phyloP scores from a whole-genome alignment of 2,113 vertebrate species.

The Solenodon paradoxus region DNA sequence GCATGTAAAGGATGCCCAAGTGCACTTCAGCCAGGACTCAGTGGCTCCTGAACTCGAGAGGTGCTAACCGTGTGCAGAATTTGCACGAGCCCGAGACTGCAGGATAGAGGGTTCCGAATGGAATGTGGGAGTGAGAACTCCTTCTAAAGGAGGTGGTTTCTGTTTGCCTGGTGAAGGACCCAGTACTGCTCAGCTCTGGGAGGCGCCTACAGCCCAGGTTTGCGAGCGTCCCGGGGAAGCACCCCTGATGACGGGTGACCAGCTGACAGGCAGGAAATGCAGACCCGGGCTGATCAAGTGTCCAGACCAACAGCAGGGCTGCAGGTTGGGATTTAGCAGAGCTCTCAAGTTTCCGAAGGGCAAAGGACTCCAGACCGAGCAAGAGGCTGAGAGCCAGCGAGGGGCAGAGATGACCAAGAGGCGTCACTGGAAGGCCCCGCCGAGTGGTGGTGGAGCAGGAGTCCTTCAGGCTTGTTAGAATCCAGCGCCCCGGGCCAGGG shows the following conservation, averaged over 20 bases:
- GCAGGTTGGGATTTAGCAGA: not conserved
- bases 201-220: not conserved
- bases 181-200: too few relatives aligned
- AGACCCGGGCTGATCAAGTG: too few relatives aligned
- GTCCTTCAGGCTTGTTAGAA: too few relatives aligned
- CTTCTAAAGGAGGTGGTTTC: fast-evolving
- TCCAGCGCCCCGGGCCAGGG: too few relatives aligned
- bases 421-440: too few relatives aligned
- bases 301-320: not conserved
- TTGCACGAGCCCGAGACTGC: not conserved
- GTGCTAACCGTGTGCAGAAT: not conserved
- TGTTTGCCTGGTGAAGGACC: too few relatives aligned
- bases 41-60: not conserved
- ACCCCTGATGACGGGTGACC: too few relatives aligned
- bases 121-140: not conserved
- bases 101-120: not conserved
- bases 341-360: too few relatives aligned
- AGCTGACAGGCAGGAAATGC: too few relatives aligned
- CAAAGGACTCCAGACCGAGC: fast-evolving
- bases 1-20: not conserved
- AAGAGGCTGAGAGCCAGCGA: not conserved
- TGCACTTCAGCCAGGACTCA: not conserved
- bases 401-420: too few relatives aligned
- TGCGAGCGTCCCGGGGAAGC: too few relatives aligned
- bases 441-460: too few relatives aligned